phyloP scores from a whole-genome alignment of 92 coral and sea anemone genomes.

The Chrysogorgia sp. region DNA sequence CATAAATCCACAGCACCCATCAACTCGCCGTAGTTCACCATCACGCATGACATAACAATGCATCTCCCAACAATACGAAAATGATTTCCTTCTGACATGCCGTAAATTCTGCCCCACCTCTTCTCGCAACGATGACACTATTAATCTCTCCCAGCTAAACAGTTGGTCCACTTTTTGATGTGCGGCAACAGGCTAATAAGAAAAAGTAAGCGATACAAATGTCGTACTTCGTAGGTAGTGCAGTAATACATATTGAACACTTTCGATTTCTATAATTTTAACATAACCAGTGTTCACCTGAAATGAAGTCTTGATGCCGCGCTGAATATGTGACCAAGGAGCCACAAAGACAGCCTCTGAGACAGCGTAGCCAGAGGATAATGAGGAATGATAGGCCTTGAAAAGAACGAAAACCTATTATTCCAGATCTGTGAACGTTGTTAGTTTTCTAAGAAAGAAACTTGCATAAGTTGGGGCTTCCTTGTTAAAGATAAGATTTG shows the following conservation, averaged over 20 bases:
- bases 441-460: neutral
- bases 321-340: conserved; percentile 65
- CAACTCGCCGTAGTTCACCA: too few species aligned
- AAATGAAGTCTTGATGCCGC: conserved; percentile 23
- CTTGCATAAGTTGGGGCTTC: neutral
- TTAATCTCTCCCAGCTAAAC: conserved; percentile 36
- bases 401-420: neutral
- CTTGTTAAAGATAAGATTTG: too few species aligned
- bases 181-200: neutral
- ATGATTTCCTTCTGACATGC: neutral
- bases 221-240: too few species aligned
- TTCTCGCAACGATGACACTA: conserved; percentile 18
- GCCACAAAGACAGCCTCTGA: conserved; percentile 89
- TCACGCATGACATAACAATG: too few species aligned
- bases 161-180: conserved; percentile 10
- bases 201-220: neutral
- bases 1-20: too few species aligned
- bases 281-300: conserved; percentile 1
- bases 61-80: neutral
- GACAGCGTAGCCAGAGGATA: conserved; percentile 80
- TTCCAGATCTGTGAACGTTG: too few species aligned
- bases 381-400: conserved; percentile 74
- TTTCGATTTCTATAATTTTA: too few species aligned
- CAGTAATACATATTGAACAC: too few species aligned
- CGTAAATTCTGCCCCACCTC: conserved; percentile 3